A percentile compares a stretch with the other conserved stretches of the same genome.
These are phyloP conservation scores for Protaetia brevitarsis DNA, from an alignment of 1,140 invertebrate species.

Conservation along the genomic window DNA sequence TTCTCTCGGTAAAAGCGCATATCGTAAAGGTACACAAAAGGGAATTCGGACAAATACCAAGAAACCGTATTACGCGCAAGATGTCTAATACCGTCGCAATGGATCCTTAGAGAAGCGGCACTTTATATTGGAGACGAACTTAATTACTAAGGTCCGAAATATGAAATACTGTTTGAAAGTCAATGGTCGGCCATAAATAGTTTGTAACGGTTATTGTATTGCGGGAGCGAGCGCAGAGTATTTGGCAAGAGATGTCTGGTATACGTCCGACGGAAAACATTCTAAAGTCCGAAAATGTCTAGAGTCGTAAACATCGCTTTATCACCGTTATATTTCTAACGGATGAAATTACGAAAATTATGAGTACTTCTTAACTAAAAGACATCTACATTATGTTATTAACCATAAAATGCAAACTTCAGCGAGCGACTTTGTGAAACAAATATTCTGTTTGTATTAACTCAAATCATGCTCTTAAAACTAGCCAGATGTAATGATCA, in stretches of 20 bases:
- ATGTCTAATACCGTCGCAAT: neutral
- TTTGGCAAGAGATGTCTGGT: neutral
- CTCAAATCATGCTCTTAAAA: too few relatives aligned
- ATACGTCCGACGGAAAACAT: neutral
- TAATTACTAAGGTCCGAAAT: slow-evolving; percentile 14
- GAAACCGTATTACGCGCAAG: slow-evolving; percentile 16
- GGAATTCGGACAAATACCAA: neutral
- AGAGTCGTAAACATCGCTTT: neutral
- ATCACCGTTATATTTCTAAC: neutral
- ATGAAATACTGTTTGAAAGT: slow-evolving; percentile 21
- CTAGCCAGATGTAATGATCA: too few relatives aligned
- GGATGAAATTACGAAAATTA: neutral
- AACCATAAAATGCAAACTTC: too few relatives aligned
- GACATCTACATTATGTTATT: too few relatives aligned
- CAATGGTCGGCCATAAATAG: slow-evolving; percentile 16
- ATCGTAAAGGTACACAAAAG: neutral
- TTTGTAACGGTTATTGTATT: slow-evolving; percentile 7
- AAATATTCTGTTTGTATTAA: too few relatives aligned
- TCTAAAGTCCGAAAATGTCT: too few relatives aligned
- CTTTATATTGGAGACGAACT: slow-evolving; percentile 12
- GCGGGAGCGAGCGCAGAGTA: neutral
- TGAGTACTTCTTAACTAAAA: too few relatives aligned
- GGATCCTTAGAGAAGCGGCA: neutral
- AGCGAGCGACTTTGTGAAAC: too few relatives aligned
- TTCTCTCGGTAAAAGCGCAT: neutral